Evolutionary conservation across 2,888 invertebrate genomes (phyloP), one percentile per base, ranked within the genome.

Genomic region (Stegana nigrithorax): DNA sequence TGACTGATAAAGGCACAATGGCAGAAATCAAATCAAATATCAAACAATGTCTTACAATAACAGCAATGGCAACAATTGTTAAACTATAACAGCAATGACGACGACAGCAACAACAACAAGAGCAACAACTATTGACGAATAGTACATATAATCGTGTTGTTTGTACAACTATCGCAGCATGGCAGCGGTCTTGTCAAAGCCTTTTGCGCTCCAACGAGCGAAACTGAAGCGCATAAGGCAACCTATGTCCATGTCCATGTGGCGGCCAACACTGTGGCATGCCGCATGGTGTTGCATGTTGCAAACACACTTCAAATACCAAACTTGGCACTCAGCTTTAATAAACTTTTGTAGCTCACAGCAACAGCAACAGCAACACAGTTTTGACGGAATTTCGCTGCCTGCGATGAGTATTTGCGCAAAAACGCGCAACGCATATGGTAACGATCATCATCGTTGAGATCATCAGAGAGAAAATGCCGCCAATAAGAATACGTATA

Each of bases 11-110:
- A 70, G 69, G 64, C 17, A 55, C 17, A 39, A 26, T 25, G n/a
- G 44, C 68, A 73, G 75, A 66, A 77, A 76, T 78, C 79, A 75
- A 73, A 36, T 21, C 23, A 77, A 78, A 80, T 71, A 75, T 80
- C 77, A 80, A 80, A 77, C 80, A 80, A 78, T 80, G 77, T 77
- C 56, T 57, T 50, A 27, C 58, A 51, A 58, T 58, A 62, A 39
- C 50, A 57, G 23, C 50, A 57, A 57, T 39, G 25, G 64, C 73
- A 75, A 73, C 72, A 80, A 77, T 79, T 80, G 74, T 74, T 74
- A 74, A 71, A 73, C 70, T 73, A 72, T 75, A 78, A 78, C 80
- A 75, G 69, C 74, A 70, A 80, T 36, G 57, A 59, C 29, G 50
- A 29, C 55, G 44, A 32, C 59, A 56, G 8, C 25, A 58, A 8